Evolutionary conservation across 2,888 invertebrate species (phyloP).

Genomic region (Leptopilina drosophilae): DNA sequence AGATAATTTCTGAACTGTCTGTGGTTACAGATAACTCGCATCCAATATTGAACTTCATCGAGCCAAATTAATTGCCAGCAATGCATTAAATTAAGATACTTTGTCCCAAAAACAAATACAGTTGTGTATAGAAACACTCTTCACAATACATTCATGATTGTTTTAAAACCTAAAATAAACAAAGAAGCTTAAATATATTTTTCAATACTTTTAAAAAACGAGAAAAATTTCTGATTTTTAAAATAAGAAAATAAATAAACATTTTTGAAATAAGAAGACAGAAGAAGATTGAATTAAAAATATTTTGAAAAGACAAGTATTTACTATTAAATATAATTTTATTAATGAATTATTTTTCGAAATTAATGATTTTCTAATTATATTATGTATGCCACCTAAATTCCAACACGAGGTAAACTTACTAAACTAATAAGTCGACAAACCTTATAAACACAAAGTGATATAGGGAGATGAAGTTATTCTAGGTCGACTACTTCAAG

Average conservation of each 20-base stretch:
- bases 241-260: too few species aligned
- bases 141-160: not conserved
- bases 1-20: constrained; percentile 33
- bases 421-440: constrained; percentile 35
- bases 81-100: not conserved
- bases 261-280: too few species aligned
- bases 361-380: not conserved
- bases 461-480: constrained; percentile 30
- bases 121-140: not conserved
- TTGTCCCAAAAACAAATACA: not conserved
- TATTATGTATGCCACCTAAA: not conserved
- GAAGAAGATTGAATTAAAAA: too few species aligned
- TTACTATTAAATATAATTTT: not conserved
- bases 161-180: not conserved
- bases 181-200: too few species aligned
- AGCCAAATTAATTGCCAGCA: constrained; percentile 21
- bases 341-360: not conserved
- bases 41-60: constrained; percentile 24
- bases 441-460: constrained; percentile 27
- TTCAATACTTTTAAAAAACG: not conserved
- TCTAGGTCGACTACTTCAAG: constrained; percentile 36
- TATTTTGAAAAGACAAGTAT: too few species aligned
- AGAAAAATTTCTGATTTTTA: too few species aligned
- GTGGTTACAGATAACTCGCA: constrained; percentile 27
- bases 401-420: constrained; percentile 3